Evolutionary conservation across 2,113 vertebrate species (phyloP).

Genomic region (Oceanodroma tethys): DNA sequence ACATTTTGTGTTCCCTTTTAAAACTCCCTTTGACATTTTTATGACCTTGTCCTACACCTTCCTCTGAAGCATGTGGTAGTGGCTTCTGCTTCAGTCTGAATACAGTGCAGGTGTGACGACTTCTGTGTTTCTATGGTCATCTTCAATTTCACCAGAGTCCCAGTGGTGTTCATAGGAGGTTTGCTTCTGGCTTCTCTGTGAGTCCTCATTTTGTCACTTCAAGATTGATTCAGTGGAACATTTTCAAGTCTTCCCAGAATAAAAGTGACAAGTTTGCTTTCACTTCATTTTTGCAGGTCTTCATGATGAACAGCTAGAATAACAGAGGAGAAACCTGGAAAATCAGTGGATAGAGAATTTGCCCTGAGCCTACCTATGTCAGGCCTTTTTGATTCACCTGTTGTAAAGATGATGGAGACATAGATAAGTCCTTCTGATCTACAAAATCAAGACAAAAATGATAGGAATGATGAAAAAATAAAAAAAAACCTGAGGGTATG

Average conservation of each 20-base stretch:
- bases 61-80: background rate
- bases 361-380: background rate
- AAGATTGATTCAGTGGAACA: background rate
- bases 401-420: background rate
- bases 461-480: background rate
- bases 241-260: background rate
- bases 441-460: background rate
- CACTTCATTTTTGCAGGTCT: background rate
- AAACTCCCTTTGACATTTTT: background rate
- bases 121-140: background rate
- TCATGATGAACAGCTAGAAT: background rate
- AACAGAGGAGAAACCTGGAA: background rate
- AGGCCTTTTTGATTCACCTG: background rate
- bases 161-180: background rate
- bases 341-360: background rate
- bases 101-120: background rate
- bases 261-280: background rate
- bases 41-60: background rate
- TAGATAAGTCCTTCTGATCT: background rate
- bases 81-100: background rate
- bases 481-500: background rate
- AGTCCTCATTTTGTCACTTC: background rate
- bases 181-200: background rate
- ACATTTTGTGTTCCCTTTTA: background rate
- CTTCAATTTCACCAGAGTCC: background rate